phyloP scores from a whole-genome alignment of 2,797 vertebrate genomes.

The Antrozous pallidus region DNA sequence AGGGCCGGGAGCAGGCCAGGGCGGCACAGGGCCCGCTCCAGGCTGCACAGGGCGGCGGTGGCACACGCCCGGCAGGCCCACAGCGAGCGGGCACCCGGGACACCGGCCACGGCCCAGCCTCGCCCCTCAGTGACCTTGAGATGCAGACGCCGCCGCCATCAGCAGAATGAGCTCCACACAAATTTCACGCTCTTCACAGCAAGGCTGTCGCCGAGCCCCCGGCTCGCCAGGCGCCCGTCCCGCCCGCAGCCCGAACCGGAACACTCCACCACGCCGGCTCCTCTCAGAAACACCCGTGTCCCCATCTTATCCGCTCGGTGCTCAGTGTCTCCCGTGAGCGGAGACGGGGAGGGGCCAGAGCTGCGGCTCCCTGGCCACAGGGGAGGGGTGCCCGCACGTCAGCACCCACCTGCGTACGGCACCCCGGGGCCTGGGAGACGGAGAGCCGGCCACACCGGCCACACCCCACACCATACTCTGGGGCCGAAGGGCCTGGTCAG shows the following conservation, averaged over 20 bases:
- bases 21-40: rapidly evolving
- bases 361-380: too few relatives aligned
- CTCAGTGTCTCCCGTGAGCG: too few relatives aligned
- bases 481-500: rapidly evolving
- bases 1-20: not conserved
- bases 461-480: not conserved
- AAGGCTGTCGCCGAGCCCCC: too few relatives aligned
- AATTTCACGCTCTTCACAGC: constrained; percentile 1
- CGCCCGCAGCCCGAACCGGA: not conserved
- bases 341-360: too few relatives aligned
- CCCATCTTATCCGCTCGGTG: not conserved
- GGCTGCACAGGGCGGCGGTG: too few relatives aligned
- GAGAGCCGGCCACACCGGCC: too few relatives aligned
- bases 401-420: too few relatives aligned
- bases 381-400: too few relatives aligned
- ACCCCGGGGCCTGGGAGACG: too few relatives aligned
- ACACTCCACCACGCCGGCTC: not conserved
- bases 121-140: not conserved
- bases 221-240: rapidly evolving
- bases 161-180: not conserved
- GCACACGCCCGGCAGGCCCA: rapidly evolving
- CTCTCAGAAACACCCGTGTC: not conserved
- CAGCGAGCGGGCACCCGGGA: not conserved
- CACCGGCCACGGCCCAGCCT: rapidly evolving
- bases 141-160: not conserved